A percentile compares a stretch with the other conserved stretches of the same genome.
phyloP scores from a whole-genome alignment of 2,888 invertebrate genomes.

The Hipparchia semele region DNA sequence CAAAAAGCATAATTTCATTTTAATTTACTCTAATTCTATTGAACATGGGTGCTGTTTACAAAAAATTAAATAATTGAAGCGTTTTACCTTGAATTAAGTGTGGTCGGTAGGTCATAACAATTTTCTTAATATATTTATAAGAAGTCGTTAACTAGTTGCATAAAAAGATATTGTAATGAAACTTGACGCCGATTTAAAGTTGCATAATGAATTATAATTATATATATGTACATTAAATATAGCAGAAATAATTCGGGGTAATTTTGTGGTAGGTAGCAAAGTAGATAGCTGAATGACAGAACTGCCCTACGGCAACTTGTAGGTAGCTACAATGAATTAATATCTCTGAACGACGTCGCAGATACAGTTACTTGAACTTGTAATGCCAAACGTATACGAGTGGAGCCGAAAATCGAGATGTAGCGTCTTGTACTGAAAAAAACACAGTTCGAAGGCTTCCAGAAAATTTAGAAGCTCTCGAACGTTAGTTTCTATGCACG shows the following conservation, averaged over 20 bases:
- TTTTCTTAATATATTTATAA: conserved; percentile 6
- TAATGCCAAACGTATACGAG: conserved; percentile 15
- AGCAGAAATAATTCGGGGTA: not conserved
- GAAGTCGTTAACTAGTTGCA: not conserved
- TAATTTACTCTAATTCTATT: no score
- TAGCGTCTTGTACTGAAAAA: no score
- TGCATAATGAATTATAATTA: not conserved
- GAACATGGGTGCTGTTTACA: not conserved
- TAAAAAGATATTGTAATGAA: not conserved
- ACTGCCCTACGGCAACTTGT: no score
- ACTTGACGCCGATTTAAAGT: not conserved
- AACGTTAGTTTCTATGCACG: no score
- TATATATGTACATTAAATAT: not conserved
- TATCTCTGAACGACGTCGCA: no score
- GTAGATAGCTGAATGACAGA: no score
- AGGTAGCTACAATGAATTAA: no score
- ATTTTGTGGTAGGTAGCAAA: not conserved
- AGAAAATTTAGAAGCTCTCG: no score
- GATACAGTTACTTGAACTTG: not conserved
- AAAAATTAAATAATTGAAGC: not conserved
- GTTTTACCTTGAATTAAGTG: not conserved
- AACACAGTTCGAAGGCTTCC: no score
- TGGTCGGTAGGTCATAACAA: not conserved
- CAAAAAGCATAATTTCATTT: no score
- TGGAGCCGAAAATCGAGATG: no score